phyloP scores from a whole-genome alignment of 2,888 invertebrate species.

The Labia minor region DNA sequence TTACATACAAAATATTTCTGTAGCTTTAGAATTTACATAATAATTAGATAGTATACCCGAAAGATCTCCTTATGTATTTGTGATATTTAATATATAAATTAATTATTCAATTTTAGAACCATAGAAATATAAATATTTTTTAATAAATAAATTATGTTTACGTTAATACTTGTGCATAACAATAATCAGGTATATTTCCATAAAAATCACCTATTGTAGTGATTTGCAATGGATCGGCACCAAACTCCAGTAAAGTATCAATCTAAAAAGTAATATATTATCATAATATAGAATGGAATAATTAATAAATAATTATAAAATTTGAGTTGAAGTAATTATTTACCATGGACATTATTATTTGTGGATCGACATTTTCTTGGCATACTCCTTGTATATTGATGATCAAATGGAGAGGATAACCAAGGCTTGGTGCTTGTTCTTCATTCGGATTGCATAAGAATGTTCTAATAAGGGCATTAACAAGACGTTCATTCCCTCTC shows the following conservation, averaged over 20 bases:
- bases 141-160: too few relatives aligned
- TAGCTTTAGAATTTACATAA: too few relatives aligned
- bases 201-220: neutral
- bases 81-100: too few relatives aligned
- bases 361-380: neutral
- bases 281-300: neutral
- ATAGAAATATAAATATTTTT: too few relatives aligned
- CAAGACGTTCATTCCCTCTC: neutral
- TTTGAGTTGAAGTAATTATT: too few relatives aligned
- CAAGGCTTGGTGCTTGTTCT: neutral
- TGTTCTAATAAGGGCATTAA: neutral
- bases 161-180: neutral
- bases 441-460: neutral
- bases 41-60: too few relatives aligned
- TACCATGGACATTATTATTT: too few relatives aligned
- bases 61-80: too few relatives aligned
- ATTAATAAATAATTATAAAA: too few relatives aligned
- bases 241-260: neutral
- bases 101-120: too few relatives aligned
- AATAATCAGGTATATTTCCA: neutral
- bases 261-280: neutral
- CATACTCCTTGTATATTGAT: neutral
- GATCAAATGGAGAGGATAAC: neutral
- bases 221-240: neutral
- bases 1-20: too few relatives aligned